Evolutionary conservation across 2,113 vertebrate species (phyloP).

Genomic region (Oryzias woworae): DNA sequence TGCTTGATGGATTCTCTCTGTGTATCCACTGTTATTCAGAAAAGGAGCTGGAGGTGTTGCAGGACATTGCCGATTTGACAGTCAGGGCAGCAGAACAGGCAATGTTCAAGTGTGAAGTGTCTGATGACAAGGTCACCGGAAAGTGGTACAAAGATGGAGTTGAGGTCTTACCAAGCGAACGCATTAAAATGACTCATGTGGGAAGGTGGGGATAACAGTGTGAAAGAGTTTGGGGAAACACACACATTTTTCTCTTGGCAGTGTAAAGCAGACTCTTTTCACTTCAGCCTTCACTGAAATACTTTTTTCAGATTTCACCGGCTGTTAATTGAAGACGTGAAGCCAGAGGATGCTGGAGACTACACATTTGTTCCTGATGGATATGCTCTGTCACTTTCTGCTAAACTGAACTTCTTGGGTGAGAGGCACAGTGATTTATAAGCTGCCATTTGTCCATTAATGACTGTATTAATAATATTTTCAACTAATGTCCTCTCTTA

Average conservation of each 20-base stretch:
- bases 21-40: conserved; percentile 67
- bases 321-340: conserved; percentile 83
- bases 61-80: conserved; percentile 89
- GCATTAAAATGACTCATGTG: conserved; percentile 82
- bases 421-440: conserved; percentile 44
- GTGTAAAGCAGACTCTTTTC: neutral
- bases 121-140: conserved; percentile 90
- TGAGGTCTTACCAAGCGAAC: conserved; percentile 83
- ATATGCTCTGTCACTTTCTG: conserved; percentile 86
- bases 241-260: neutral
- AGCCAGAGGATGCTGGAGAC: conserved; percentile 86
- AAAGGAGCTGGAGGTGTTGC: conserved; percentile 87
- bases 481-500: conserved; percentile 11
- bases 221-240: neutral
- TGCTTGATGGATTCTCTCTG: conserved; percentile 14
- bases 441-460: neutral
- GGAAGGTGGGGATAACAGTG: conserved; percentile 76
- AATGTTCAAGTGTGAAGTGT: conserved; percentile 92
- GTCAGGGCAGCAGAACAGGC: conserved; percentile 87
- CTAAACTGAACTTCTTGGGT: conserved; percentile 94
- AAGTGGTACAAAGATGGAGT: conserved; percentile 90
- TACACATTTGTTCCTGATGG: conserved; percentile 90
- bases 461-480: neutral
- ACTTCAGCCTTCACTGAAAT: neutral
- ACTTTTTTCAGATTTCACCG: conserved; percentile 80